Conservation (phyloP, 2,888 invertebrate species). For the Drosophila robusta region DNA sequence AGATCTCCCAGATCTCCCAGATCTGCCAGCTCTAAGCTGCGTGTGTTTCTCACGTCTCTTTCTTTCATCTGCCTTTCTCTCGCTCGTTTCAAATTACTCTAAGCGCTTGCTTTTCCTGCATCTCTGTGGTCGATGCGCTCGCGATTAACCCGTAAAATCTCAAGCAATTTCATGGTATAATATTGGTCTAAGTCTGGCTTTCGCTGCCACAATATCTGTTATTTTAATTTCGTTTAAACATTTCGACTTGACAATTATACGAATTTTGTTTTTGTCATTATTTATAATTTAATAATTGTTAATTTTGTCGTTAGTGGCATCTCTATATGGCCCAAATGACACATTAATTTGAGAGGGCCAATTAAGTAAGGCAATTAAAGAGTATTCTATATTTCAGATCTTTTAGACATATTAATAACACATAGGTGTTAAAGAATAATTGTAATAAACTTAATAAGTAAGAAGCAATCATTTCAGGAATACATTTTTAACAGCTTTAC, state of each 20-base stretch:
- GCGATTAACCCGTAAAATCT: neutral
- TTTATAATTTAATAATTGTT: conserved; percentile 7
- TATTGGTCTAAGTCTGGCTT: neutral
- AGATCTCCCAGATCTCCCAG: neutral
- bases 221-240: too few species aligned
- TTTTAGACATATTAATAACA: neutral
- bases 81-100: too few species aligned
- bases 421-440: too few species aligned
- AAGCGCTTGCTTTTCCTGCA: neutral
- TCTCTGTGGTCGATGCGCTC: neutral
- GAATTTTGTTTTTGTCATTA: conserved; percentile 7
- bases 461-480: too few species aligned
- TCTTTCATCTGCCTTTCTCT: neutral
- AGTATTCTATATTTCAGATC: neutral
- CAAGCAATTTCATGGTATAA: neutral
- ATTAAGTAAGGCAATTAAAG: neutral
- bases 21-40: neutral
- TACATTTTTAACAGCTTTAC: too few species aligned
- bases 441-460: too few species aligned
- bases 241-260: neutral
- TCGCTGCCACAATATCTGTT: conserved; percentile 8
- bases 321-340: neutral
- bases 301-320: conserved; percentile 7
- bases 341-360: conserved; percentile 8
- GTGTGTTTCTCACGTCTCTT: conserved; percentile 1